Evolutionary conservation across 2,113 vertebrate species (phyloP).

Genomic region (Nipponia nippon): DNA sequence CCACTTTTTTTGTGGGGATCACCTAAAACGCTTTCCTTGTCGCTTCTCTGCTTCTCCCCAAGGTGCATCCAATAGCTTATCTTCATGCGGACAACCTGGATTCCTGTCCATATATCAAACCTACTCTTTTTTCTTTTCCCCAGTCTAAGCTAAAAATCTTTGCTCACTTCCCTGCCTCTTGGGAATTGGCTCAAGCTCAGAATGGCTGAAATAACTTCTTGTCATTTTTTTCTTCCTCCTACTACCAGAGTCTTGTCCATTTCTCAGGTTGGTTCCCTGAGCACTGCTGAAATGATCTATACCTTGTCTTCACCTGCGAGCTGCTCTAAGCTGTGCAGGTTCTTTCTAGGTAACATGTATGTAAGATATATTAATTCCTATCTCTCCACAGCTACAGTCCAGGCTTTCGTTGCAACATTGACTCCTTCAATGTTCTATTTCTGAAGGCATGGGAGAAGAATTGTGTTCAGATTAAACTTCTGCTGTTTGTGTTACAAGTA

Average conservation of each 20-base stretch:
- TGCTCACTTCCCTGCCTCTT: background rate
- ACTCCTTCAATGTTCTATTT: background rate
- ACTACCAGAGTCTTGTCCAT: background rate
- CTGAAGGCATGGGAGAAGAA: background rate
- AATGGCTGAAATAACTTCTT: background rate
- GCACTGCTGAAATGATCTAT: background rate
- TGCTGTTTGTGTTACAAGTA: background rate
- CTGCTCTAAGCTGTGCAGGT: background rate
- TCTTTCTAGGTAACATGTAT: background rate
- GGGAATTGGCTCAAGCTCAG: background rate
- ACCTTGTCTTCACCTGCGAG: background rate
- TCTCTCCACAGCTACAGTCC: background rate
- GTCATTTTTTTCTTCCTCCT: background rate
- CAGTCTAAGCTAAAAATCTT: background rate
- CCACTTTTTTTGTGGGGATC: background rate
- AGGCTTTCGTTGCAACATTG: background rate
- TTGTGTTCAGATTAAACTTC: background rate
- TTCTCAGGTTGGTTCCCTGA: background rate
- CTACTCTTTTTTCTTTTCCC: background rate
- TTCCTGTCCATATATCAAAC: background rate
- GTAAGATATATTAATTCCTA: background rate
- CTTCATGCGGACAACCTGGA: background rate
- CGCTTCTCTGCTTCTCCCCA: background rate
- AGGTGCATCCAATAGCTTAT: background rate
- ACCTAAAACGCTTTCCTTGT: background rate